Evolutionary conservation across 2,888 invertebrate genomes (phyloP).

Genomic region (Congeria kusceri): DNA sequence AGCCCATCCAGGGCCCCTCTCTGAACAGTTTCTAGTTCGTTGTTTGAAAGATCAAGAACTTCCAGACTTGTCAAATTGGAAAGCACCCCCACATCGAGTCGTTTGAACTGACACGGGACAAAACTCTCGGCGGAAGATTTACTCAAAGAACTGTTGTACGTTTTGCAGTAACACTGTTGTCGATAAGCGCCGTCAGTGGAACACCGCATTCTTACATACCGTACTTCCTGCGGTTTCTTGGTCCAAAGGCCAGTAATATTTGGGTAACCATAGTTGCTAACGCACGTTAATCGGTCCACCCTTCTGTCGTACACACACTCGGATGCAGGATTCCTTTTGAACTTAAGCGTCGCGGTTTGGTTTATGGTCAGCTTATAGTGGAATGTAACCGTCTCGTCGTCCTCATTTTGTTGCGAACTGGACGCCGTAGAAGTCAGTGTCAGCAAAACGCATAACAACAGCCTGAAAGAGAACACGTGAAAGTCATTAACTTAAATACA

Average conservation of each 20-base stretch:
- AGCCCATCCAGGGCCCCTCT: constrained; percentile 28
- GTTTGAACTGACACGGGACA: constrained; percentile 29
- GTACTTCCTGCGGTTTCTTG: constrained; percentile 12
- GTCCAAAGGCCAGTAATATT: constrained; percentile 49
- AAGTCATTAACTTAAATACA: too few species aligned
- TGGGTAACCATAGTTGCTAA: constrained; percentile 25
- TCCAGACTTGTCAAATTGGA: constrained; percentile 27
- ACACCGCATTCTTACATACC: constrained; percentile 52
- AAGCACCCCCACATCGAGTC: constrained; percentile 14
- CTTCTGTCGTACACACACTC: background rate
- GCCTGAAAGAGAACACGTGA: too few species aligned
- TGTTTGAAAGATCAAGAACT: constrained; percentile 52
- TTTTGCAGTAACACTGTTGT: background rate
- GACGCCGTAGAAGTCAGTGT: too few species aligned
- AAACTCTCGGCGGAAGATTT: constrained; percentile 14
- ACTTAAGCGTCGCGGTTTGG: background rate
- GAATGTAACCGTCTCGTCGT: too few species aligned
- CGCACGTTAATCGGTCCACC: constrained; percentile 23
- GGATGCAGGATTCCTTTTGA: background rate
- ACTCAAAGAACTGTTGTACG: background rate
- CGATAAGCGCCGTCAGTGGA: constrained; percentile 3
- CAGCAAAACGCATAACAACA: too few species aligned
- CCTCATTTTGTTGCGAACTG: too few species aligned
- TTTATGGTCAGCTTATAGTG: too few species aligned
- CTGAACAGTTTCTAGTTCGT: constrained; percentile 21